phyloP scores from a whole-genome alignment of 2,113 vertebrate species.

The Pangasianodon hypophthalmus region DNA sequence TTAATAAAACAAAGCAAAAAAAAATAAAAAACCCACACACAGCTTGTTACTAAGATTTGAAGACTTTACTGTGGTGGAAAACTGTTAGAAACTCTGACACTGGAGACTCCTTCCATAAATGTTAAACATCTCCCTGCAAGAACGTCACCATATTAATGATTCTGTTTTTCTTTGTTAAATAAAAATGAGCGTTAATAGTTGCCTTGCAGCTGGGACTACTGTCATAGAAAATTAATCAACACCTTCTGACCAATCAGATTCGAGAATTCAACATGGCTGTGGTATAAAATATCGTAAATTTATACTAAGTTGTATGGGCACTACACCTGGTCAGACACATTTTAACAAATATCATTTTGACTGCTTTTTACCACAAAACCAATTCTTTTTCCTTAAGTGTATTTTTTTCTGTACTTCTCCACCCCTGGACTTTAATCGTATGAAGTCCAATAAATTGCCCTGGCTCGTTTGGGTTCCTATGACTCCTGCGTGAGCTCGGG shows the following conservation, averaged over 20 bases:
- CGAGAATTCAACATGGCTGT: neutral
- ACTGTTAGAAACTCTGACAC: neutral
- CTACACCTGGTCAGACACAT: neutral
- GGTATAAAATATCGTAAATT: neutral
- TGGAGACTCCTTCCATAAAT: neutral
- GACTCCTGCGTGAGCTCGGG: neutral
- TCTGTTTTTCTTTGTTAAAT: neutral
- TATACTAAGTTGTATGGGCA: neutral
- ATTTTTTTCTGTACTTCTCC: neutral
- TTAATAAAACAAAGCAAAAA: neutral
- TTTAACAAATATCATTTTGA: neutral
- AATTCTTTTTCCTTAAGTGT: neutral
- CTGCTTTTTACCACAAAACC: neutral
- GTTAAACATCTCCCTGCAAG: neutral
- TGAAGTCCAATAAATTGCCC: neutral
- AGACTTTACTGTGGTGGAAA: neutral
- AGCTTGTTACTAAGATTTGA: neutral
- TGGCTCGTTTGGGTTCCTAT: neutral
- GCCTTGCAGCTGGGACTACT: neutral
- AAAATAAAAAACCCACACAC: neutral
- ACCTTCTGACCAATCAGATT: neutral
- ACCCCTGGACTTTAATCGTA: neutral
- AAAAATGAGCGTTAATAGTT: neutral
- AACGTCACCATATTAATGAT: neutral
- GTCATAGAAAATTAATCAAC: neutral